These are phyloP conservation scores for Lerema accius DNA, from an alignment of 1,140 invertebrate genomes.

Conservation along the genomic window DNA sequence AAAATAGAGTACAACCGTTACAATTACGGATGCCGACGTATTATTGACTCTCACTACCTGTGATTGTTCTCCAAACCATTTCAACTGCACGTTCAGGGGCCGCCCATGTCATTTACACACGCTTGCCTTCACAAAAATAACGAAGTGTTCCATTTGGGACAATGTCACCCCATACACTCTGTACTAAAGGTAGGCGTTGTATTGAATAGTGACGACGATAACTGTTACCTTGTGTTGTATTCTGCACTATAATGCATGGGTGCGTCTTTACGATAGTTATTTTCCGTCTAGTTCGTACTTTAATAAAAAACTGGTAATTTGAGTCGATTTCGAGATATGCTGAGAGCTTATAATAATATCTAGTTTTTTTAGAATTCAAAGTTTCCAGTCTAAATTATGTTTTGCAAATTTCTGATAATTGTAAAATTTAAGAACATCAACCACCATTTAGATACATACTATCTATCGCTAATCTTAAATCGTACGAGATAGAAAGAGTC, in stretches of 20 bases:
- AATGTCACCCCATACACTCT: conserved; percentile 26
- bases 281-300: no score
- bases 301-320: no score
- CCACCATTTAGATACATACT: background rate
- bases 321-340: no score
- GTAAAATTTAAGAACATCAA: no score
- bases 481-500: background rate
- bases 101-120: conserved; percentile 55
- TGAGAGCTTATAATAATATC: no score
- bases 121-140: conserved; percentile 82
- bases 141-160: conserved; percentile 64
- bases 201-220: no score
- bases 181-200: background rate
- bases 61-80: conserved; percentile 12
- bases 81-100: conserved; percentile 1
- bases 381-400: no score
- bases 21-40: background rate
- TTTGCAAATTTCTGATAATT: no score
- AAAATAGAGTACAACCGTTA: background rate
- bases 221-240: no score
- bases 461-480: background rate
- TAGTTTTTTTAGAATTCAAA: no score
- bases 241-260: no score
- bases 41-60: conserved; percentile 10
- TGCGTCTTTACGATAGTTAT: no score